phyloP scores from a whole-genome alignment of 1,140 invertebrate species.

The Pomphorhynchus laevis region DNA sequence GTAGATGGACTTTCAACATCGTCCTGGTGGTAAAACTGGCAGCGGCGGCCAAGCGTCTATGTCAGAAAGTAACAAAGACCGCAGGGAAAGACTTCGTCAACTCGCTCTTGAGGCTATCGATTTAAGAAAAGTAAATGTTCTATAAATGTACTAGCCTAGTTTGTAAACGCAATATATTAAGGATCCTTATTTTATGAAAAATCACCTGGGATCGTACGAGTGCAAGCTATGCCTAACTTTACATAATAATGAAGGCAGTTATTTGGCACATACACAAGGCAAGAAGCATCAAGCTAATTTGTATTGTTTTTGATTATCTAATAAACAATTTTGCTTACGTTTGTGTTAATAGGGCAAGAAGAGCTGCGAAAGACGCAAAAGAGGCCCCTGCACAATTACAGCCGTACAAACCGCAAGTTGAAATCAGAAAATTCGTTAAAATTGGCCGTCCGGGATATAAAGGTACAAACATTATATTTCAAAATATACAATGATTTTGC shows the following conservation, averaged over 20 bases:
- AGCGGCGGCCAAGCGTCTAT: constrained; percentile 87
- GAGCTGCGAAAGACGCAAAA: constrained; percentile 91
- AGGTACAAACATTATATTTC: constrained; percentile 13
- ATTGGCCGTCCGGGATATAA: constrained; percentile 93
- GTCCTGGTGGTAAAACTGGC: constrained; percentile 86
- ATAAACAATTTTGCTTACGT: not conserved
- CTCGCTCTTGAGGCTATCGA: constrained; percentile 91
- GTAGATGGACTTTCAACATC: constrained; percentile 24
- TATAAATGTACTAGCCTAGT: constrained; percentile 1
- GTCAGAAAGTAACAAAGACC: constrained; percentile 79
- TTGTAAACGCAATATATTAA: constrained; percentile 19
- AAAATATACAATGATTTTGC: not conserved
- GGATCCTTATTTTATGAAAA: constrained; percentile 27
- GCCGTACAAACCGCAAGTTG: constrained; percentile 63
- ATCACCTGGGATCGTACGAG: constrained; percentile 43
- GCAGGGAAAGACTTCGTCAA: constrained; percentile 64
- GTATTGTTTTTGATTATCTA: constrained; percentile 10
- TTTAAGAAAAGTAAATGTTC: constrained; percentile 35
- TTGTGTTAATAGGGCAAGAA: constrained; percentile 27
- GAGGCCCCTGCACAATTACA: constrained; percentile 54
- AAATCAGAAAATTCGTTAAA: constrained; percentile 95
- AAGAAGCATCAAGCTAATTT: constrained; percentile 99
- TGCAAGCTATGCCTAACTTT: constrained; percentile 90
- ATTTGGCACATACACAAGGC: constrained; percentile 95
- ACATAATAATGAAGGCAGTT: constrained; percentile 97